Evolutionary conservation across 2,888 invertebrate genomes (phyloP).

Genomic region (Nowickia ferox): DNA sequence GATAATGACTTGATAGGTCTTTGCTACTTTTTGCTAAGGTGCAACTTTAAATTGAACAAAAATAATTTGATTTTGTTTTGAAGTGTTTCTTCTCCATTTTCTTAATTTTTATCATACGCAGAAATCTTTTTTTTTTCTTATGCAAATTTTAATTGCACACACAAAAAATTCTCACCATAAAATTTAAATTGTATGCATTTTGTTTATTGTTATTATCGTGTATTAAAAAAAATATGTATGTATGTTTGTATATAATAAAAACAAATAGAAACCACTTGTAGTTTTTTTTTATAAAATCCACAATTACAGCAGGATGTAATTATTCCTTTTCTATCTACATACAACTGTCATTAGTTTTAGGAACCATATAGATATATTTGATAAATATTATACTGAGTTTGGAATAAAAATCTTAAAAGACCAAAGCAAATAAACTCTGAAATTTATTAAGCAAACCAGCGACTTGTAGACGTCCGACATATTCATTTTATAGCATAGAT

Average conservation of each 20-base stretch:
- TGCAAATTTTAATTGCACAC: slow-evolving; percentile 44
- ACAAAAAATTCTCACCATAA: slow-evolving; percentile 54
- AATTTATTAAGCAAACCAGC: slow-evolving; percentile 31
- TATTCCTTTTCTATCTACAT: not conserved
- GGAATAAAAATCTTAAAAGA: not conserved
- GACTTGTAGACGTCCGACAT: slow-evolving; percentile 37
- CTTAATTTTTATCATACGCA: slow-evolving; percentile 15
- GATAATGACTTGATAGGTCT: not conserved
- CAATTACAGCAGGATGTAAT: not conserved
- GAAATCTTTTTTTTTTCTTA: slow-evolving; percentile 41
- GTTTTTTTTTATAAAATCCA: not conserved
- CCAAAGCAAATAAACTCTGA: slow-evolving; percentile 16
- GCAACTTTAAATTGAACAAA: not conserved
- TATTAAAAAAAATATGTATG: not conserved
- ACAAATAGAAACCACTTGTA: slow-evolving; percentile 11
- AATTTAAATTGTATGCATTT: slow-evolving; percentile 22
- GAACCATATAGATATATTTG: too few relatives aligned
- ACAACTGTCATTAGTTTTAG: not conserved
- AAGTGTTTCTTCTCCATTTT: not conserved
- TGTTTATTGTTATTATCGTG: not conserved
- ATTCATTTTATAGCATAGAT: not conserved
- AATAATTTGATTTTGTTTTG: slow-evolving; percentile 5
- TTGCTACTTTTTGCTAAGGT: not conserved
- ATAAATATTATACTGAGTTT: not conserved
- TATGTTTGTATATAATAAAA: not conserved